phyloP scores from a whole-genome alignment of 2,113 vertebrate species.

The Phaethornis superciliosus region DNA sequence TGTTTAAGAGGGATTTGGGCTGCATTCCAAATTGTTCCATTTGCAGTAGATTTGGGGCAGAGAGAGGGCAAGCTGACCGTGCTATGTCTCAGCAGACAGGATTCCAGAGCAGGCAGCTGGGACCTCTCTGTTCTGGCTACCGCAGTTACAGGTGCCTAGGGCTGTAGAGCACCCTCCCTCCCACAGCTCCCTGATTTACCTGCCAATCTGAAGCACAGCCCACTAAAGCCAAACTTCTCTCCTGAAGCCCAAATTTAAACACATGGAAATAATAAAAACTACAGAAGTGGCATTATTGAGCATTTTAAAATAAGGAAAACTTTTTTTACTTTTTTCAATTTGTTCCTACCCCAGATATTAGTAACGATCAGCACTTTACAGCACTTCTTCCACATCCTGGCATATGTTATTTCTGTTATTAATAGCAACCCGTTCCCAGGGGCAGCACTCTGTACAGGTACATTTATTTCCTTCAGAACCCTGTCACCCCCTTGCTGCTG shows the following conservation, averaged over 20 bases:
- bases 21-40: not conserved
- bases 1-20: slow-evolving; percentile 9
- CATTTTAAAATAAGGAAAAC: slow-evolving; percentile 31
- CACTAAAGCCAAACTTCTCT: not conserved
- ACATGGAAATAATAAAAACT: not conserved
- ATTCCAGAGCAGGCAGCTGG: not conserved
- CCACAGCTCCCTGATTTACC: not conserved
- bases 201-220: not conserved
- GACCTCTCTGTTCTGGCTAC: not conserved
- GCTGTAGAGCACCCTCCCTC: not conserved
- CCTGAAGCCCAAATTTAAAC: not conserved
- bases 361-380: slow-evolving; percentile 37
- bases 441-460: slow-evolving; percentile 35
- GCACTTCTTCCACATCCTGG: slow-evolving; percentile 35
- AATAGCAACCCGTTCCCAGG: slow-evolving; percentile 28
- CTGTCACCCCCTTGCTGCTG: slow-evolving; percentile 2
- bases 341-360: not conserved
- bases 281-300: not conserved
- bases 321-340: slow-evolving; percentile 4
- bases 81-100: not conserved
- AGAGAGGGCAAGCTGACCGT: not conserved
- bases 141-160: not conserved
- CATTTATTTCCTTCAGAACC: slow-evolving; percentile 55
- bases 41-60: not conserved
- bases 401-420: slow-evolving; percentile 64